Conservation (phyloP, 2,888 invertebrate species). For the Agonopterix subpropinquella region DNA sequence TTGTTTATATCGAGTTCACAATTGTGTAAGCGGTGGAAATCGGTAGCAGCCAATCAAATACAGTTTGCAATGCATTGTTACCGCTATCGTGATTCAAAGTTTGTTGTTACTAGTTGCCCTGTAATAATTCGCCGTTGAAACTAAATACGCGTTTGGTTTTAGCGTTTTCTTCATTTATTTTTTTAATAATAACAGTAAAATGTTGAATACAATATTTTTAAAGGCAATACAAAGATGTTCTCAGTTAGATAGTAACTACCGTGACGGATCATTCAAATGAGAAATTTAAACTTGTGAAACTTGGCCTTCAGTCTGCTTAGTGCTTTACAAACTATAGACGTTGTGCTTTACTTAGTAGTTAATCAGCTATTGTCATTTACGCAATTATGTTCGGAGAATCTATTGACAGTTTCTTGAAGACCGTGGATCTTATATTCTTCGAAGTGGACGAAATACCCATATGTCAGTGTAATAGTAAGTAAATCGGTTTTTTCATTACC, state of each 20-base stretch:
- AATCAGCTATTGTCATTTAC: not conserved
- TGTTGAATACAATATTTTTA: too few species aligned
- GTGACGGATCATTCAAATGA: slow-evolving; percentile 31
- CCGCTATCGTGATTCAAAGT: too few species aligned
- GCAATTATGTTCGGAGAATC: slow-evolving; percentile 2
- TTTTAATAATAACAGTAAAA: too few species aligned
- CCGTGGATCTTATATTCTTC: slow-evolving; percentile 3
- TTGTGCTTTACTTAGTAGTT: not conserved
- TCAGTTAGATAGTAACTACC: slow-evolving; percentile 16
- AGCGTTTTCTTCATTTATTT: too few species aligned
- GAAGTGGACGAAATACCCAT: not conserved
- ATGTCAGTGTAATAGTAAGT: not conserved
- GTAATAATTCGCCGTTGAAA: too few species aligned
- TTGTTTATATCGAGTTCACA: too few species aligned
- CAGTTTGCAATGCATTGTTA: too few species aligned
- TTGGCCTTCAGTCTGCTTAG: slow-evolving; percentile 33
- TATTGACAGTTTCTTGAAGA: slow-evolving; percentile 4
- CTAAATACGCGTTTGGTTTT: too few species aligned
- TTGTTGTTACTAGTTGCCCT: too few species aligned
- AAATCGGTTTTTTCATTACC: not conserved
- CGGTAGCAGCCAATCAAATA: too few species aligned
- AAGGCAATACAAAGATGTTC: not conserved
- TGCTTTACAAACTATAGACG: slow-evolving; percentile 9
- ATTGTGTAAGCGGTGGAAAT: too few species aligned
- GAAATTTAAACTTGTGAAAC: slow-evolving; percentile 37